These are phyloP conservation scores for Hypena proboscidalis DNA, from an alignment of 2,888 invertebrate genomes.

Conservation along the genomic window DNA sequence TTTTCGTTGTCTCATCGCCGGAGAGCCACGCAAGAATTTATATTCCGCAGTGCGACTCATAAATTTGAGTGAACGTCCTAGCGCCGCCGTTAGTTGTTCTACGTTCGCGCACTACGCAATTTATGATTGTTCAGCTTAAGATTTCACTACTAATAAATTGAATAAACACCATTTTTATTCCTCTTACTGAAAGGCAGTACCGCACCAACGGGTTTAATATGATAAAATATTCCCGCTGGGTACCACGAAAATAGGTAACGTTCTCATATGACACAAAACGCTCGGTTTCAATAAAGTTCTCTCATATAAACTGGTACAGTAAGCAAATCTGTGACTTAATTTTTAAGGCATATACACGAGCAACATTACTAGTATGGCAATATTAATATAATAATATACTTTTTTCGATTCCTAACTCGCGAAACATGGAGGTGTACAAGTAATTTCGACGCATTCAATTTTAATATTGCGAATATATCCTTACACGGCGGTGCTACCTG, in stretches of 20 bases:
- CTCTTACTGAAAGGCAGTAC: constrained; percentile 22
- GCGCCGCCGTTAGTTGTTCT: constrained; percentile 70
- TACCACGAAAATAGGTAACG: constrained; percentile 39
- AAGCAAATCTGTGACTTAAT: constrained; percentile 33
- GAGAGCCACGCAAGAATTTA: constrained; percentile 75
- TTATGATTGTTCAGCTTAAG: constrained; percentile 73
- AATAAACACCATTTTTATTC: constrained; percentile 42
- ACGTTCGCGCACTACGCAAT: constrained; percentile 66
- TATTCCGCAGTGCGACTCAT: constrained; percentile 83
- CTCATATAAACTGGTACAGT: constrained; percentile 29
- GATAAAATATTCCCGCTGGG: constrained; percentile 40
- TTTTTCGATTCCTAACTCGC: constrained; percentile 49
- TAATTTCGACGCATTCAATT: constrained; percentile 48
- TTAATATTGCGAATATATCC: constrained; percentile 56
- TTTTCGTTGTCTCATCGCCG: constrained; percentile 67
- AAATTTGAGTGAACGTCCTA: constrained; percentile 78
- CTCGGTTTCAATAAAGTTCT: constrained; percentile 40
- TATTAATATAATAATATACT: constrained; percentile 36
- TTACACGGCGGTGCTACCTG: constrained; percentile 44
- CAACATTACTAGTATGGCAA: constrained; percentile 41
- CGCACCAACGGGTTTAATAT: constrained; percentile 40
- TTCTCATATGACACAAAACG: constrained; percentile 30
- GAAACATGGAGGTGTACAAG: constrained; percentile 38
- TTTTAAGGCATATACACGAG: constrained; percentile 25
- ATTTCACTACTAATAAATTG: constrained; percentile 65